Base-by-base conservation (phyloP, 92 coral and sea anemone species). In the Phenganax marumi region DNA sequence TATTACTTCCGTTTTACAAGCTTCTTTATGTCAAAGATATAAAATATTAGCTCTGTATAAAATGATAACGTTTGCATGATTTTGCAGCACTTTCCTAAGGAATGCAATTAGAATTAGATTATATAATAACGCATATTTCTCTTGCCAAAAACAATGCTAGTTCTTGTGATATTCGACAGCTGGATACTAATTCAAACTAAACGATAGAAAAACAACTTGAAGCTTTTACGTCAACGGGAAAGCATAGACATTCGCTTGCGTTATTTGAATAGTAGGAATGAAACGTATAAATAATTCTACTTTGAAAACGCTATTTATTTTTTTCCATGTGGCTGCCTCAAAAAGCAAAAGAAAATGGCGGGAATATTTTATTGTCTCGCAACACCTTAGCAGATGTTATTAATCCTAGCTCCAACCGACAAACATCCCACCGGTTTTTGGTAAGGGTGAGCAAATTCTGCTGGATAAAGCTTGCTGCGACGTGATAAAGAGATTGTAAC, bases 41-140 rank as follows among this genome's bases (percentile, higher is more conserved):
- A 25, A 12, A n/a, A n/a, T n/a, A n/a, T n/a, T 25, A 25, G 72
- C 72, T 66, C 43, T 33, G 72, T 12, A 21, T 66, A 10, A 3
- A 14, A 12, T 11, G 8, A 25, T 25, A 19, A 10, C 10, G 10
- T 10, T 25, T 66, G 48, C 43, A 6, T 66, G 14, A 66, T 33
- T 66, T 26, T 66, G 12, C 9, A 18, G 50, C 50, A 10, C 9
- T n/a, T 49, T 7, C n/a, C n/a, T 11, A 9, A 9, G 1, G 69
- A 56, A 56, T 76, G 13, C 69, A 6, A 21, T 25, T 19, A 26
- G 68, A 23, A 56, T 16, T 19, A 54, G 26, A 55, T 60, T 76
- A 76, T 55, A 76, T 76, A 18, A 48, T 47, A 43, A 26, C 68
- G 57, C 81, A 76, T 62, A 76, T 74, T 76, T 75, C 57, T n/a